Evolutionary conservation across 2,113 vertebrate species (phyloP), one percentile per base, ranked within the genome.

Genomic region (Pungitius pungitius): DNA sequence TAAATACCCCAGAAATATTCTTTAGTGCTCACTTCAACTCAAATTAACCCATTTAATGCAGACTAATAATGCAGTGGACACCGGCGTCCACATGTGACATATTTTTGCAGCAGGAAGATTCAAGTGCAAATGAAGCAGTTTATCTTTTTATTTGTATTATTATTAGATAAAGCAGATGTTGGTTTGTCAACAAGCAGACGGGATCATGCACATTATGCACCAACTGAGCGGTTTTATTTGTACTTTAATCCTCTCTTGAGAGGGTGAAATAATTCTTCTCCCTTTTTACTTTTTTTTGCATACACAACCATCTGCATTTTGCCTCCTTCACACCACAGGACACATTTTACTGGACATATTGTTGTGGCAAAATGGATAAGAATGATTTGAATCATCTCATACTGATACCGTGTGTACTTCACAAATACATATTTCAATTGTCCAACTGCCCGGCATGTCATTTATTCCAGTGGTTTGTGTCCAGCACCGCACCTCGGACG

Each of bases 41-140:
- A 55, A 66, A 82, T 81, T 69, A 83, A 87, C 66, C 30, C 35
- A 37, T 37, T 49, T 54, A 22, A 69, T 70, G 27, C 63, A 62
- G 58, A 88, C 74, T 81, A 81, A 88, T 81, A 30, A 33, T 55
- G 5, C 20, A 11, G 35, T 22, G 26, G 30, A 1, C 43, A 33
- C 17, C 8, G 3, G 37, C 51, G 22, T 52, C 20, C 20, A 22
- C 49, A 30, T 30, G 30, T 30, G 30, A 30, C 2, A 30, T 30
- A 30, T 30, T 30, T 30, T 30, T 30, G n/a, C n/a, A n/a, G n/a
- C n/a, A n/a, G n/a, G n/a, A n/a, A n/a, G n/a, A n/a, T n/a, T n/a
- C n/a, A 27, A 27, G 24, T 27, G 15, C 3, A 15, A 27, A 14
- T 49, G n/a, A 30, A 30, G 30, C 43, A 6, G 17, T 18, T 18